These are phyloP conservation scores for Epistrophe grossulariae DNA, from an alignment of 2,888 invertebrate species.

Conservation along the genomic window DNA sequence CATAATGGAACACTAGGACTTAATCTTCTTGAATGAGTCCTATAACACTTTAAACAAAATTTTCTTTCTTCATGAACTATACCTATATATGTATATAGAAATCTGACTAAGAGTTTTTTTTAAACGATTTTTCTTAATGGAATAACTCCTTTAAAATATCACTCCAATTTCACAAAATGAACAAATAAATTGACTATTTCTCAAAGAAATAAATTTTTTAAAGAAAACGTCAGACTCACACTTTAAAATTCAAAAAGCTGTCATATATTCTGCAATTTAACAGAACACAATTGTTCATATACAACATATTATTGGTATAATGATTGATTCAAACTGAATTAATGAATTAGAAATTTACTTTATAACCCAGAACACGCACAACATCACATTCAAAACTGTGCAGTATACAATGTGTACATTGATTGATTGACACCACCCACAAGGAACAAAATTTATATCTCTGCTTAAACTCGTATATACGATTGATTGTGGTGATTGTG, in stretches of 20 bases:
- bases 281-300: not conserved
- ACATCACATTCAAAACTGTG: conserved; percentile 1
- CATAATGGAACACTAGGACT: too few species aligned
- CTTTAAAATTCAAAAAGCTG: conserved; percentile 6
- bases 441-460: not conserved
- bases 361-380: conserved; percentile 20
- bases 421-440: conserved; percentile 65
- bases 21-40: too few species aligned
- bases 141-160: not conserved
- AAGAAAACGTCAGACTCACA: conserved; percentile 2
- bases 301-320: too few species aligned
- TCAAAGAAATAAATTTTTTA: not conserved
- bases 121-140: too few species aligned
- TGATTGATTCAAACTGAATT: conserved; percentile 35
- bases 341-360: conserved; percentile 32
- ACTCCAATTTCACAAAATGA: not conserved
- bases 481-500: conserved; percentile 45
- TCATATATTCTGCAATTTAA: conserved; percentile 24
- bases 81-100: too few species aligned
- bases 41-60: too few species aligned
- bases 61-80: too few species aligned
- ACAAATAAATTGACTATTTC: too few species aligned
- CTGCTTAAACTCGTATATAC: not conserved
- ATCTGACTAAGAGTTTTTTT: too few species aligned
- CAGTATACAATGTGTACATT: conserved; percentile 23